A percentile compares a stretch with the other conserved stretches of the same genome.
phyloP scores from a whole-genome alignment of 2,888 invertebrate species.

The Calameuta filiformis region DNA sequence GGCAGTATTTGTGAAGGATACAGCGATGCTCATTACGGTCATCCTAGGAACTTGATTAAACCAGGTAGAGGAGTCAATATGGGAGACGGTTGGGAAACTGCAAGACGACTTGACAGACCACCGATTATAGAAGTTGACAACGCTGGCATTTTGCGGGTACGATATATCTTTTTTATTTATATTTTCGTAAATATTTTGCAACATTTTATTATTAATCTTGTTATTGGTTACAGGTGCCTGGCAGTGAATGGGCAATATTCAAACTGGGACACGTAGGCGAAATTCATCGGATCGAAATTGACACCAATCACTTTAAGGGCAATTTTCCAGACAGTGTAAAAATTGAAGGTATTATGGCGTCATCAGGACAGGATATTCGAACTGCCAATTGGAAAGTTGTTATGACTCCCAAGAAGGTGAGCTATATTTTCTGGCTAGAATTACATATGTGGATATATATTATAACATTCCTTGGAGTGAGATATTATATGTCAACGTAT shows the following conservation, averaged over 20 bases:
- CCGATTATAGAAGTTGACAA: constrained; percentile 69
- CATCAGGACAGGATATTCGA: constrained; percentile 56
- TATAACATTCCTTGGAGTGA: background rate
- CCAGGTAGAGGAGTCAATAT: constrained; percentile 69
- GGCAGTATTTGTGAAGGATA: constrained; percentile 71
- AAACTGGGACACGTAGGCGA: constrained; percentile 70
- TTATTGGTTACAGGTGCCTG: constrained; percentile 30
- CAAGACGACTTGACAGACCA: constrained; percentile 72
- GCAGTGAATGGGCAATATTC: constrained; percentile 74
- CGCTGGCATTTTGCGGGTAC: constrained; percentile 70
- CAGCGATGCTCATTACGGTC: constrained; percentile 75
- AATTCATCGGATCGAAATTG: constrained; percentile 69
- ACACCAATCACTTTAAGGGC: constrained; percentile 74
- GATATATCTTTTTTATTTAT: constrained; percentile 58
- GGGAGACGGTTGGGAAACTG: constrained; percentile 78
- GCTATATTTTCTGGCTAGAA: background rate
- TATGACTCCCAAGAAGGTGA: constrained; percentile 69
- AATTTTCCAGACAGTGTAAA: constrained; percentile 74
- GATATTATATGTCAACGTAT: constrained; percentile 11
- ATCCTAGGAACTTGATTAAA: constrained; percentile 72
- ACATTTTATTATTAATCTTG: background rate
- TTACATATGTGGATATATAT: background rate
- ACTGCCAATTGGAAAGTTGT: constrained; percentile 67
- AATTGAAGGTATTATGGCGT: constrained; percentile 68
- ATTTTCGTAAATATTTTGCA: background rate